A percentile compares a stretch with the other conserved stretches of the same genome.
Evolutionary conservation across 2,888 invertebrate genomes (phyloP).

Genomic region (Pegoplata infirma): DNA sequence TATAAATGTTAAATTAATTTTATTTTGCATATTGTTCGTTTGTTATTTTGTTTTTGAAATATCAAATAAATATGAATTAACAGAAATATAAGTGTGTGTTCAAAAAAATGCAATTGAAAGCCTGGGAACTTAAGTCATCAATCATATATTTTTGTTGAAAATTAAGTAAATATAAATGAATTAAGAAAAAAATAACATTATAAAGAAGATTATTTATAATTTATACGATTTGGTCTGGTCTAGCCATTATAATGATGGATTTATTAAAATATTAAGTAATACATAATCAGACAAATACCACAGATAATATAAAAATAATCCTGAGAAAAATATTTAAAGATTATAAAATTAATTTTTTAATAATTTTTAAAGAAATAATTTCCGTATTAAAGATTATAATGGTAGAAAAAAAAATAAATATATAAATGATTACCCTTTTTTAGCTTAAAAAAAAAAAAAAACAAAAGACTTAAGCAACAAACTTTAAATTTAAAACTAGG

Average conservation of each 20-base stretch:
- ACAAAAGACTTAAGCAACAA: not conserved
- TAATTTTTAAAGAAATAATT: not conserved
- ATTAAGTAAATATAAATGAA: constrained; percentile 30
- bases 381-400: not conserved
- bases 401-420: not conserved
- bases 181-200: constrained; percentile 8
- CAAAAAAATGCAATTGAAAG: constrained; percentile 24
- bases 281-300: not conserved
- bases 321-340: not conserved
- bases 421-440: not conserved
- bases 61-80: not conserved
- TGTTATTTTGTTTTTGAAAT: not conserved
- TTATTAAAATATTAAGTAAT: not conserved
- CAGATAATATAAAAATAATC: not conserved
- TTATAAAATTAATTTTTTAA: not conserved
- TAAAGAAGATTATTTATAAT: constrained; percentile 25
- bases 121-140: constrained; percentile 43
- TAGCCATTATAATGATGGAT: constrained; percentile 21
- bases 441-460: not conserved
- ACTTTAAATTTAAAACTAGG: not conserved
- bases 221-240: constrained; percentile 10
- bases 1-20: not conserved
- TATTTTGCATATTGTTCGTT: not conserved
- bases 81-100: not conserved
- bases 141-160: not conserved